These are phyloP conservation scores for Rhagoletis pomonella DNA, from an alignment of 1,140 invertebrate genomes.

Conservation along the genomic window DNA sequence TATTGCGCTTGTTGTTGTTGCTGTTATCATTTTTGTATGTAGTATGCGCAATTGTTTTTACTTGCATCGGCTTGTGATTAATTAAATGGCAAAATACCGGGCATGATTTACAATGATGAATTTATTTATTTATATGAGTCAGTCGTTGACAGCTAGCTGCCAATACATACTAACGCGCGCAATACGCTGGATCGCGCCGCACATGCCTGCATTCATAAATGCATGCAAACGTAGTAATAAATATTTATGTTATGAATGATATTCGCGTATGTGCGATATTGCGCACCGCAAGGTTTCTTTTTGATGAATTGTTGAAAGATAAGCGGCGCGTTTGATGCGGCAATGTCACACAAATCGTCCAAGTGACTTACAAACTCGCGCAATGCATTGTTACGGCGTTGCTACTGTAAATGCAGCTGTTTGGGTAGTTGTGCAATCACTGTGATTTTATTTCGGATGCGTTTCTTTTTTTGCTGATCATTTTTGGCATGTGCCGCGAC, in stretches of 20 bases:
- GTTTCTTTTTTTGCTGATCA: background rate
- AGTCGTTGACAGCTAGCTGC: background rate
- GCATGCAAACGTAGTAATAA: no score
- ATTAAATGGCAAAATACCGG: slow-evolving; percentile 63
- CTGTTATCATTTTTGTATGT: background rate
- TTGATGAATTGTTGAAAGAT: slow-evolving; percentile 40
- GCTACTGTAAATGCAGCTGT: background rate
- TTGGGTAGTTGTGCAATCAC: background rate
- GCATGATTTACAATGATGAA: slow-evolving; percentile 73
- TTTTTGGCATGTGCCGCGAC: slow-evolving; percentile 49
- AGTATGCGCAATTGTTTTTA: background rate
- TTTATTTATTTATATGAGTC: slow-evolving; percentile 64
- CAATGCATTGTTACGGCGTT: background rate
- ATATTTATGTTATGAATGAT: no score
- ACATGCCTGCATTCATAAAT: background rate
- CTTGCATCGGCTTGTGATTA: slow-evolving; percentile 59
- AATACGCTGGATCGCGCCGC: background rate
- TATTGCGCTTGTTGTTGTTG: background rate
- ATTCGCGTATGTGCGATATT: background rate
- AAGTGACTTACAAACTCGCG: background rate
- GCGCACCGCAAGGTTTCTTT: slow-evolving; percentile 34
- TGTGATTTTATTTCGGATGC: no score
- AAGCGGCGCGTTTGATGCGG: slow-evolving; percentile 47
- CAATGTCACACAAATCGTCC: slow-evolving; percentile 40
- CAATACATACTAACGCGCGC: background rate